phyloP scores from a whole-genome alignment of 1,140 invertebrate genomes.

The Lutraria rhynchaena region DNA sequence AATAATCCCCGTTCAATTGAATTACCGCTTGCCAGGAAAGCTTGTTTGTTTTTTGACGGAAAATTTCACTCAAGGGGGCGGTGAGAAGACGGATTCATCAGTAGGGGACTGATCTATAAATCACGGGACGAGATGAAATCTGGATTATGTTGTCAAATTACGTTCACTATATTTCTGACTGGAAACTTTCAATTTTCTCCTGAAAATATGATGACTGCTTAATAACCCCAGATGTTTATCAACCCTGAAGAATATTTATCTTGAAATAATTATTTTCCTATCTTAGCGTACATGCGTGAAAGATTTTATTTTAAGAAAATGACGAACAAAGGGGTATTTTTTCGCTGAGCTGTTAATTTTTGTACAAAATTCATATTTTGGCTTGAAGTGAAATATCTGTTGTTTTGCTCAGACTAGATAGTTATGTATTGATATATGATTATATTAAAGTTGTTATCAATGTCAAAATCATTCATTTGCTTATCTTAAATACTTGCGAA shows the following conservation, averaged over 20 bases:
- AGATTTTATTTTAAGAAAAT: not conserved
- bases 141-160: conserved; percentile 35
- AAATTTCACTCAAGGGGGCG: conserved; percentile 46
- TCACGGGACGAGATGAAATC: conserved; percentile 6
- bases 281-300: not conserved
- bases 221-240: conserved; percentile 32
- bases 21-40: conserved; percentile 45
- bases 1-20: conserved; percentile 55
- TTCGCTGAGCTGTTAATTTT: too few species aligned
- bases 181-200: conserved; percentile 46
- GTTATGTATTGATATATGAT: too few species aligned
- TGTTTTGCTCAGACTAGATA: too few species aligned
- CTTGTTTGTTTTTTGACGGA: conserved; percentile 44
- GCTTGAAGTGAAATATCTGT: too few species aligned
- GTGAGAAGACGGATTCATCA: conserved; percentile 11
- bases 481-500: too few species aligned
- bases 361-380: too few species aligned
- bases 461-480: too few species aligned
- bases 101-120: not conserved
- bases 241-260: conserved; percentile 22
- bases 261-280: not conserved
- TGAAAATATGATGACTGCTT: conserved; percentile 25
- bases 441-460: too few species aligned
- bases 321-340: not conserved
- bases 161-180: conserved; percentile 2